Base-by-base conservation (phyloP, 53 echinoderm and acorn worm genomes). In the Zoroaster sp. region DNA sequence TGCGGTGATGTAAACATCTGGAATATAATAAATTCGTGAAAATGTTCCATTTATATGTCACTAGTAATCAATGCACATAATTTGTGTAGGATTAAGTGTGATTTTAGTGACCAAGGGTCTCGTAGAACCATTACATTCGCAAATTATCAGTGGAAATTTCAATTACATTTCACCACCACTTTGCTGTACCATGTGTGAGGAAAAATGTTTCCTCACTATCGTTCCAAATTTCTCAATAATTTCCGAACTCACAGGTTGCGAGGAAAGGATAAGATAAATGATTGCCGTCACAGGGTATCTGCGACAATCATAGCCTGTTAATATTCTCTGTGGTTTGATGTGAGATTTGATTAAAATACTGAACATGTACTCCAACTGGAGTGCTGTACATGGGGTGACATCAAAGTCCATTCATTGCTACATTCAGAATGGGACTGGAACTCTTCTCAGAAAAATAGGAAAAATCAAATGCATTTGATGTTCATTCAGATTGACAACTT, bases 301-400 rank as follows among this genome's bases (percentile, higher is more conserved):
- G 3, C 9, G 37, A 37, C 51, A 49, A 85, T 85, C 85, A 71
- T 31, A 28, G 51, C 15, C 82, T n/a, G 43, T 44, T 42, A 82
- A 82, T 66, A 68, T 42, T 42, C 82, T 67, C 66, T 11, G 35
- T 10, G 44, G 34, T 40, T 30, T 44, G 82, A 66, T 41, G 32
- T 5, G 68, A 68, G 82, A 82, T 82, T 82, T 82, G 82, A 82
- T 82, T 82, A 82, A 82, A 66, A 41, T 6, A 1, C 13, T 40
- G 31, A 68, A 31, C 67, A 68, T 28, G n/a, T 28, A 33, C 68
- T 68, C 33, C 34, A 46, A 40, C 33, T 82, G 30, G 82, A 44
- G 82, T 68, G 68, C 40, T 82, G 43, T 82, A 82, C 82, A 68
- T 18, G 68, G 67, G 5, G 42, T 12, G 31, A 15, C 44, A 68